Conservation (phyloP, 2,797 vertebrate species). For the Hippocampus kuda region DNA sequence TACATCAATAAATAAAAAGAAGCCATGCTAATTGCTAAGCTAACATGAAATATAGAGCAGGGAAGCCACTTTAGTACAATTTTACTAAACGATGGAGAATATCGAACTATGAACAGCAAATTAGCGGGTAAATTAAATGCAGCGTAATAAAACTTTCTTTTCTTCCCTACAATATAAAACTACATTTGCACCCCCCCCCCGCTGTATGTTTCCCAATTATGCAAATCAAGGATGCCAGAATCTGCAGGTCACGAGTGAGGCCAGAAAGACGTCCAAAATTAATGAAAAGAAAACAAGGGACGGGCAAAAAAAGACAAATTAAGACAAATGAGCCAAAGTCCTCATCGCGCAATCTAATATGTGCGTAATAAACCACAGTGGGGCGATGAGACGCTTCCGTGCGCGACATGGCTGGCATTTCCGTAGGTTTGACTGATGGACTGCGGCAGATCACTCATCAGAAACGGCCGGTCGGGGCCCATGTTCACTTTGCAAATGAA, state of each 20-base stretch:
- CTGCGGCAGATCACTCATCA: not conserved
- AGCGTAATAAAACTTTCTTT: not conserved
- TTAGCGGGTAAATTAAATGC: not conserved
- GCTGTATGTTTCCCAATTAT: not conserved
- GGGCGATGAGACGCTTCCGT: not conserved
- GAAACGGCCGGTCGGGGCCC: not conserved
- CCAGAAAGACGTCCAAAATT: not conserved
- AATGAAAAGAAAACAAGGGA: not conserved
- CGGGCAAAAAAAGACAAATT: not conserved
- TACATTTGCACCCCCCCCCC: not conserved
- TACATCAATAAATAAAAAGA: too few relatives aligned
- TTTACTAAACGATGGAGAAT: too few relatives aligned
- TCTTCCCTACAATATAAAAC: too few relatives aligned
- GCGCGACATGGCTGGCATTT: not conserved
- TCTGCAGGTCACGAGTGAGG: not conserved
- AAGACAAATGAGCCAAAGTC: constrained; percentile 2
- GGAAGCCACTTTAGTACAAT: too few relatives aligned
- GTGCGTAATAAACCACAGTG: not conserved
- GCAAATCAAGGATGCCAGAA: not conserved
- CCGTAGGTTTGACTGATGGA: not conserved
- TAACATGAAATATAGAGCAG: too few relatives aligned
- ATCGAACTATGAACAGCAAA: too few relatives aligned
- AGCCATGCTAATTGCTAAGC: too few relatives aligned
- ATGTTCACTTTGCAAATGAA: constrained; percentile 5
- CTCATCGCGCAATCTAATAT: not conserved